Conservation (phyloP, 2,888 invertebrate species). For the Synergus umbraculus region DNA sequence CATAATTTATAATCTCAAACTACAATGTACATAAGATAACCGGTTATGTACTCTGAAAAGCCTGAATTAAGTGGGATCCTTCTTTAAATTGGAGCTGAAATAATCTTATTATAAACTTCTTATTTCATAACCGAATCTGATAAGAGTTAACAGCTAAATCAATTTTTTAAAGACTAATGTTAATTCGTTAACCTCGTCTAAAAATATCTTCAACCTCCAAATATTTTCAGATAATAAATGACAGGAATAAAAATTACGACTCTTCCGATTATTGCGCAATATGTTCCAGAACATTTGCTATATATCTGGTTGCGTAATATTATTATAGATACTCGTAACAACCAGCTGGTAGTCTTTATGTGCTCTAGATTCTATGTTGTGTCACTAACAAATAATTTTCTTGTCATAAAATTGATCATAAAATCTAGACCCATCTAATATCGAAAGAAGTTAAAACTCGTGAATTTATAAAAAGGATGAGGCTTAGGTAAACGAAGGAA, state of each 20-base stretch:
- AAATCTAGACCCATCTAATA: neutral
- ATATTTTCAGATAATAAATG: neutral
- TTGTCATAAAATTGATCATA: neutral
- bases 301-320: neutral
- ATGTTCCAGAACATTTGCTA: neutral
- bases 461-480: neutral
- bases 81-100: neutral
- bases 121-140: too few relatives aligned
- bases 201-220: neutral
- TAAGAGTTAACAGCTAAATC: too few relatives aligned
- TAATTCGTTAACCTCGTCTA: neutral
- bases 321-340: neutral
- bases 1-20: neutral
- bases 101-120: neutral
- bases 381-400: neutral
- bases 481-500: neutral
- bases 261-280: neutral
- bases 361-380: constrained; percentile 4
- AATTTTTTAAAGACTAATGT: neutral
- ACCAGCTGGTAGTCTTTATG: neutral
- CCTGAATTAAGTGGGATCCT: neutral
- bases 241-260: neutral
- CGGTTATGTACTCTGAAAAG: neutral
- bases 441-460: neutral
- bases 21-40: neutral